Conservation (phyloP, 2,797 vertebrate genomes). For the Carcharodon carcharias region DNA sequence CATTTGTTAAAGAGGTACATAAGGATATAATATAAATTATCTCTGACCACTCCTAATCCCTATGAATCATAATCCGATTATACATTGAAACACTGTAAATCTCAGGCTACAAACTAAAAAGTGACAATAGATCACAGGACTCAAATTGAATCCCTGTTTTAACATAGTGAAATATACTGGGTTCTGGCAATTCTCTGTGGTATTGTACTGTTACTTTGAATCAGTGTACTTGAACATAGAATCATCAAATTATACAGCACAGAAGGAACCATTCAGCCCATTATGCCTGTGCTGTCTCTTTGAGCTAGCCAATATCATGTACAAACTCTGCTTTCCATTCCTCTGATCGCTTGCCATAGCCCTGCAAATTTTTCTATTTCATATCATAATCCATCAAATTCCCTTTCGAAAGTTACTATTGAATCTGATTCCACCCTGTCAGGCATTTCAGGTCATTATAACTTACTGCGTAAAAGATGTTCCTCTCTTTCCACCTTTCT, state of each 20-base stretch:
- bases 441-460: neutral
- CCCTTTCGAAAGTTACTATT: neutral
- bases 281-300: neutral
- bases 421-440: neutral
- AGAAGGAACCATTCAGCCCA: neutral
- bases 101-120: neutral
- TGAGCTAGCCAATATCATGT: neutral
- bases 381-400: neutral
- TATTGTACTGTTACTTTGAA: neutral
- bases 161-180: neutral
- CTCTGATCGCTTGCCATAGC: neutral
- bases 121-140: neutral
- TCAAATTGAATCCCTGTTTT: neutral
- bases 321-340: neutral
- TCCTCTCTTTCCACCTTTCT: neutral
- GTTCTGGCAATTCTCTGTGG: neutral
- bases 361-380: neutral
- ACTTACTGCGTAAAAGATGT: neutral
- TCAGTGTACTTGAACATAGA: too few species aligned
- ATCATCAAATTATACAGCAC: neutral
- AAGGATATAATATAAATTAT: neutral
- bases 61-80: neutral
- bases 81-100: neutral
- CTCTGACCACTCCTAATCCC: neutral
- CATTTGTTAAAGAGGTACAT: neutral